These are phyloP conservation scores for Zaprionus ornatus DNA, from an alignment of 1,140 invertebrate genomes.

Conservation along the genomic window DNA sequence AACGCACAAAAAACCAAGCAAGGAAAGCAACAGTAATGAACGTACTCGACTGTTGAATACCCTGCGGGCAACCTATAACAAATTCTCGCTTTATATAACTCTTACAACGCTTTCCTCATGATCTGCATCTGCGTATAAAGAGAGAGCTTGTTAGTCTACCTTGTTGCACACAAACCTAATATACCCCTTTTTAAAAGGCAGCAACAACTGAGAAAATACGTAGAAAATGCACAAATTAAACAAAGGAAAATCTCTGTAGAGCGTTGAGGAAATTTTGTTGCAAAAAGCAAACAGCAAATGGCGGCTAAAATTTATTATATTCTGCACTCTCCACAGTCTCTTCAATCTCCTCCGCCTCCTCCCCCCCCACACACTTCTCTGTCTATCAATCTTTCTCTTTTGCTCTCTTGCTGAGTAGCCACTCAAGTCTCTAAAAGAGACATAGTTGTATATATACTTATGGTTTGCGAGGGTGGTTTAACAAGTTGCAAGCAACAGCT, in stretches of 20 bases:
- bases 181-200: neutral
- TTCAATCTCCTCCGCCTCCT: neutral
- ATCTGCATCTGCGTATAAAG: neutral
- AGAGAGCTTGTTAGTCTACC: no score
- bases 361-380: neutral
- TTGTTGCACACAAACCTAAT: neutral
- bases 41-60: neutral
- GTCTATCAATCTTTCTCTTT: slow-evolving; percentile 5
- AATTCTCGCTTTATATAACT: neutral
- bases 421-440: slow-evolving; percentile 69
- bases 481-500: neutral
- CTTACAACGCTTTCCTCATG: neutral
- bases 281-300: slow-evolving; percentile 73
- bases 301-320: slow-evolving; percentile 77
- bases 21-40: neutral
- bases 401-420: slow-evolving; percentile 34
- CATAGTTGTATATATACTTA: slow-evolving; percentile 55
- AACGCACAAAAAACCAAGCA: slow-evolving; percentile 28
- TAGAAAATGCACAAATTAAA: slow-evolving; percentile 64
- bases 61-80: neutral
- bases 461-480: slow-evolving; percentile 8
- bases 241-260: slow-evolving; percentile 60
- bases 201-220: slow-evolving; percentile 17
- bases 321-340: slow-evolving; percentile 46
- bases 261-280: slow-evolving; percentile 33